Base-by-base conservation (phyloP, 2,888 invertebrate species). In the Galerucella nymphaeae region DNA sequence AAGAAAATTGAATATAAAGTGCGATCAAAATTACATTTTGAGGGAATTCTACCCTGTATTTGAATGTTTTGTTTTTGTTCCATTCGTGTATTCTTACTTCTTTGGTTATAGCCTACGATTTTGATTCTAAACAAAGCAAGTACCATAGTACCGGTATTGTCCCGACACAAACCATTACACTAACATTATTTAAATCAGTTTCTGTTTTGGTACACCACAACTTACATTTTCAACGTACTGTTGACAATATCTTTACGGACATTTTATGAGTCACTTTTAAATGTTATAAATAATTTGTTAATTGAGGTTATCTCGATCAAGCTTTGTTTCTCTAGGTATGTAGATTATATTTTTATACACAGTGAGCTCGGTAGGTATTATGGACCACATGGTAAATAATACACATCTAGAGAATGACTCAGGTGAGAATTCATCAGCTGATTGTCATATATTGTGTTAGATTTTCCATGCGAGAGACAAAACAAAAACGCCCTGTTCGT, bases 361-460 rank as follows among this genome's bases (percentile, higher is more conserved):
- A 16, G 50, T 50, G n/a, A 30, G 6, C 30, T 30, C 30, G 30
- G 30, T 30, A 30, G 2, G 2, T 30, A 30, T 42, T 5, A 42
- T 42, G 42, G 45, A 45, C 45, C 45, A 45, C 45, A 14, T 45
- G 45, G 42, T 10, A 42, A 42, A 10, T 9, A 18, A 23, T 48
- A 50, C 53, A 14, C 30, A 42, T 41, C 50, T 59, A 50, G 71
- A 50, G 74, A 64, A 73, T 79, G 79, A 79, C 76, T 79, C 74
- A 79, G 78, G 79, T 79, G 78, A 76, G 78, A 78, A 79, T 48
- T 59, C 65, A 75, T 75, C 79, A 77, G 77, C 77, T 78, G 79
- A 79, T 76, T 77, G 77, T 77, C 78, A 78, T 77, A 73, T 78
- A 77, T 75, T 74, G 70, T 59, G 62, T 70, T 74, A 57, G 0